Evolutionary conservation across 2,113 vertebrate species (phyloP), one percentile per base, ranked within the genome.

Genomic region (Toxotes chatareus): DNA sequence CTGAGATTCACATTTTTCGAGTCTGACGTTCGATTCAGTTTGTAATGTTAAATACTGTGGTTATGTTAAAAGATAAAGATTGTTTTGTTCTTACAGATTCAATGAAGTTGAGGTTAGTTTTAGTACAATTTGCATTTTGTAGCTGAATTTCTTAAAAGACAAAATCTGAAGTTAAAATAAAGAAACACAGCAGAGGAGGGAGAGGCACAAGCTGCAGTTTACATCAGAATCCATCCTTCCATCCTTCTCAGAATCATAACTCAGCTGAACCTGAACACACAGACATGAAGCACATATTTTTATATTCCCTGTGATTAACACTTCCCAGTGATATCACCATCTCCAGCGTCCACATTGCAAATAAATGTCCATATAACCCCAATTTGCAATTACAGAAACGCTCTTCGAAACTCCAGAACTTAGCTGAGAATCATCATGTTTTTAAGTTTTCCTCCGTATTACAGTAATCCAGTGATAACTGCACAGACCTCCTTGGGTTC

Each of bases 1-100:
- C 57, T 80, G 17, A 73, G 51, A 19, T 51, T 74, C 46, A 46
- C 7, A 8, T 69, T 73, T 40, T 75, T 49, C n/a, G 66, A 68
- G 51, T 60, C 7, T 9, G 23, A 51, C n/a, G 12, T 16, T 21
- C 36, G 11, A 71, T 62, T 13, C 19, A n/a, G 49, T 70, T 56
- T 87, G 42, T 57, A 64, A 31, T n/a, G 40, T 64, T 63, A 42
- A 51, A 60, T n/a, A 34, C 32, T 56, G 21, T 42, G 13, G 8
- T 55, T 34, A 0, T 19, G 27, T 47, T 21, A 56, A 21, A 57
- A 47, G 38, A 68, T 11, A 10, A 1, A 56, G 40, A 13, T 36
- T 34, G 36, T 64, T n/a, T 47, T 17, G 32, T 47, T 49, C n/a
- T 21, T 38, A 7, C 9, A 61, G 8, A 46, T 23, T 1, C 4